A percentile compares a stretch with the other conserved stretches of the same genome.
phyloP scores from a whole-genome alignment of 1,140 invertebrate species.

The Physella acuta region DNA sequence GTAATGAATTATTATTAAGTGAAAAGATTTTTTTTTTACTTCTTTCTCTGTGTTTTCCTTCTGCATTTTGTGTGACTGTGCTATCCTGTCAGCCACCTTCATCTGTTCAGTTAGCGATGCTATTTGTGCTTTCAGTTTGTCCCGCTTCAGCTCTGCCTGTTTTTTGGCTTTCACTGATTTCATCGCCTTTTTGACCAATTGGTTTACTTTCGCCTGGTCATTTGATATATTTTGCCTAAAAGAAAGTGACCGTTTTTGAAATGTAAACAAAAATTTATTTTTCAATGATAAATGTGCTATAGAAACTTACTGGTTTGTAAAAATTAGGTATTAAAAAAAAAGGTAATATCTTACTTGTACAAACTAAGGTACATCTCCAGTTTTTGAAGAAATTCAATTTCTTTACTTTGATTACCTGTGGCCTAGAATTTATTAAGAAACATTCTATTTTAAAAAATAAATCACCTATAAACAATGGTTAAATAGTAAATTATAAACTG shows the following conservation, averaged over 20 bases:
- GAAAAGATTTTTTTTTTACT: too few relatives aligned
- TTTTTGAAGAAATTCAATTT: slow-evolving; percentile 30
- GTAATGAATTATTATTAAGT: too few relatives aligned
- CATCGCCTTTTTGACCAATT: slow-evolving; percentile 32
- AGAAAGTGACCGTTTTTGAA: too few relatives aligned
- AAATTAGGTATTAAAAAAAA: too few relatives aligned
- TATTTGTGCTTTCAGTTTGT: not conserved
- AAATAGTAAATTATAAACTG: too few relatives aligned
- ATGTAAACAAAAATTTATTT: too few relatives aligned
- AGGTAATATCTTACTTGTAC: not conserved
- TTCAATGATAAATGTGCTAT: too few relatives aligned
- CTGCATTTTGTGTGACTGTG: slow-evolving; percentile 30
- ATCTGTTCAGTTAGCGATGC: slow-evolving; percentile 41
- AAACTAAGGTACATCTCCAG: slow-evolving; percentile 15
- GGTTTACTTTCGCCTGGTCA: slow-evolving; percentile 38
- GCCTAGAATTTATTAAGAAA: slow-evolving; percentile 33
- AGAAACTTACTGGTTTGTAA: too few relatives aligned
- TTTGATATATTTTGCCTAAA: slow-evolving; percentile 39
- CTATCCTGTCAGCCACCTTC: slow-evolving; percentile 36
- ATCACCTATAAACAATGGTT: too few relatives aligned
- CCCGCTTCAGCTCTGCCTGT: slow-evolving; percentile 34
- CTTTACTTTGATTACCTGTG: too few relatives aligned
- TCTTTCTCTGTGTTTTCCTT: slow-evolving; percentile 43
- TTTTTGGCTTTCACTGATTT: slow-evolving; percentile 38
- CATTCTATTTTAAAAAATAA: too few relatives aligned